These are phyloP conservation scores for Pangasianodon hypophthalmus DNA, from an alignment of 2,113 vertebrate species.

Conservation along the genomic window DNA sequence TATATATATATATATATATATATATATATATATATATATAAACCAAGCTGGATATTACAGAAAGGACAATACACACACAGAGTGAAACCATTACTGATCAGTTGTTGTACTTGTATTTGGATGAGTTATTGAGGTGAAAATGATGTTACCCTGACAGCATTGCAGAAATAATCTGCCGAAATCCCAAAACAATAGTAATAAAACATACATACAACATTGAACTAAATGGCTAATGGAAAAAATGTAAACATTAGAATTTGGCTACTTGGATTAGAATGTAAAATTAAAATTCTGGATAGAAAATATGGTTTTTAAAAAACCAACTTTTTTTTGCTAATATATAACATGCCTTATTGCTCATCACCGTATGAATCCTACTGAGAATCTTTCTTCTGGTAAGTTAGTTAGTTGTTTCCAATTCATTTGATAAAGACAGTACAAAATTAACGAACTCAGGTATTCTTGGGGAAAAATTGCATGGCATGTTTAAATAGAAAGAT, in stretches of 20 bases:
- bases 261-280: constrained; percentile 5
- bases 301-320: constrained; percentile 30
- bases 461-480: constrained; percentile 40
- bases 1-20: constrained; percentile 24
- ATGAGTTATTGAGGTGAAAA: constrained; percentile 55
- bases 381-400: constrained; percentile 28
- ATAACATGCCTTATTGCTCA: constrained; percentile 17
- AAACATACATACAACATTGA: constrained; percentile 45
- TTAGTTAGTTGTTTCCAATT: constrained; percentile 34
- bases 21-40: no score
- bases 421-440: constrained; percentile 49
- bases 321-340: constrained; percentile 25
- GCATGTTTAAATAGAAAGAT: constrained; percentile 48
- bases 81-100: constrained; percentile 4
- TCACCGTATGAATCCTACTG: constrained; percentile 30
- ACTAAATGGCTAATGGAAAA: constrained; percentile 51
- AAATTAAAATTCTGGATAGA: constrained; percentile 51
- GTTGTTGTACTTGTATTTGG: constrained; percentile 29
- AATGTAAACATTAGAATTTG: constrained; percentile 55
- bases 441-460: constrained; percentile 50
- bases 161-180: constrained; percentile 43
- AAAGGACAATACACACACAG: constrained; percentile 28
- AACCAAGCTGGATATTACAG: not conserved
- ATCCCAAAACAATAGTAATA: constrained; percentile 27
- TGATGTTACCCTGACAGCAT: constrained; percentile 51